Evolutionary conservation across 2,888 invertebrate genomes (phyloP), one percentile per base, ranked within the genome.

Genomic region (Carabus problematicus): DNA sequence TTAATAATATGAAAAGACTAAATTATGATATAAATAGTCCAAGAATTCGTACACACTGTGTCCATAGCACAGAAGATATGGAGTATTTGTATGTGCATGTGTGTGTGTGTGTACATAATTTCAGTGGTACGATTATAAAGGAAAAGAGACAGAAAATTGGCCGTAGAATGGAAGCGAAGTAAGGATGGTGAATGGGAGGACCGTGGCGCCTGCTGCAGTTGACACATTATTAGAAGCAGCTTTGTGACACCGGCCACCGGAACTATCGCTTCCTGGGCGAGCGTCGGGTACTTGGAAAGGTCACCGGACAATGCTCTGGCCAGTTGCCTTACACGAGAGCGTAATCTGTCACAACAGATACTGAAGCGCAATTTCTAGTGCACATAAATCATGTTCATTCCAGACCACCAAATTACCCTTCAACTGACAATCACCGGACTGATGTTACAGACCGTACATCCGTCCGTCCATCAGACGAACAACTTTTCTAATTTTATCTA

Each of bases 141-240:
- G 29, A 29, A 29, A 29, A 29, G 29, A 29, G 29, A 29, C 3
- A 29, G 29, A 29, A 29, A 29, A 29, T 29, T 47, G 47, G 6
- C 9, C 19, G 52, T 14, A 11, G 14, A 52, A 14, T 12, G 19
- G 52, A 52, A 7, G 52, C 16, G 52, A 8, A 47, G 55, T 12
- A 18, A n/a, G 19, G 55, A 29, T 7, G 16, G 19, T 14, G 16
- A 55, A n/a, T 29, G 39, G 39, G 19, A 12, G 14, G 56, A 29
- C 39, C 11, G 55, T 16, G 43, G 66, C 41, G 12, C 40, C 66
- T 59, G 66, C 66, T 66, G 66, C 66, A 66, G 58, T 66, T 66
- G 66, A 66, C 66, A 66, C 66, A 66, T 66, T 66, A 66, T 66
- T 66, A 66, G 66, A 66, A 58, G 59, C 59, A 45, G 56, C 66